Evolutionary conservation across 2,113 vertebrate genomes (phyloP).

Genomic region (Misgurnus anguillicaudatus): DNA sequence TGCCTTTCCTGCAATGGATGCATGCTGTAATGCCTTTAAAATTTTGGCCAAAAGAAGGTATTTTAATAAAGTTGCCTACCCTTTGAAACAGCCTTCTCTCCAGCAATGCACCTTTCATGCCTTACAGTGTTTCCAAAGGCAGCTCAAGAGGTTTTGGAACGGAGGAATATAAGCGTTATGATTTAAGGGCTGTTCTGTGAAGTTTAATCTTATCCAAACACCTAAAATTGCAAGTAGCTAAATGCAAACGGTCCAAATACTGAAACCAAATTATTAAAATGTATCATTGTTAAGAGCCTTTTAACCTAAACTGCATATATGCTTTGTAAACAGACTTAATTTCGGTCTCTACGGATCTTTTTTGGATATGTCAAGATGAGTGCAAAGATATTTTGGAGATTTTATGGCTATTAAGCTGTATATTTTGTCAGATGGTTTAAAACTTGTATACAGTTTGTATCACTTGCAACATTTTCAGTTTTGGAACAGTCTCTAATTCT

Average conservation of each 20-base stretch:
- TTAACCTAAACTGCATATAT: too few relatives aligned
- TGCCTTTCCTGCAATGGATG: too few relatives aligned
- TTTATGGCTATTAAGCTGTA: slow-evolving; percentile 9
- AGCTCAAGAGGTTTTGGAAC: neutral
- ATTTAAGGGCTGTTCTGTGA: neutral
- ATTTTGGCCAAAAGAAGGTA: too few relatives aligned
- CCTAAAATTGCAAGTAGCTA: neutral
- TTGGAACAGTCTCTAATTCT: slow-evolving; percentile 39
- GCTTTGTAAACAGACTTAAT: too few relatives aligned
- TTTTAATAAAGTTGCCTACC: too few relatives aligned
- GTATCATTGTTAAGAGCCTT: too few relatives aligned
- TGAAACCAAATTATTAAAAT: neutral
- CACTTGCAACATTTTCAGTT: neutral
- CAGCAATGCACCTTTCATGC: slow-evolving; percentile 6
- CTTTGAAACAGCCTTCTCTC: too few relatives aligned
- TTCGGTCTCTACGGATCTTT: too few relatives aligned
- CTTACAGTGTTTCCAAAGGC: neutral
- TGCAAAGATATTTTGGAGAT: neutral
- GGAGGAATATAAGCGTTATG: neutral
- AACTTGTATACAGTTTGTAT: slow-evolving; percentile 37
- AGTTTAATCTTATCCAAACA: too few relatives aligned
- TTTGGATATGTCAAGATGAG: neutral
- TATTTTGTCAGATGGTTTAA: slow-evolving; percentile 21
- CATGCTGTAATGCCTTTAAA: too few relatives aligned
- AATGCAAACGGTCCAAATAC: neutral